Percentiles rank a stretch among this genome's conserved stretches.
These are phyloP conservation scores for Stictonetta naevosa DNA, from an alignment of 2,113 vertebrate genomes.

Conservation along the genomic window DNA sequence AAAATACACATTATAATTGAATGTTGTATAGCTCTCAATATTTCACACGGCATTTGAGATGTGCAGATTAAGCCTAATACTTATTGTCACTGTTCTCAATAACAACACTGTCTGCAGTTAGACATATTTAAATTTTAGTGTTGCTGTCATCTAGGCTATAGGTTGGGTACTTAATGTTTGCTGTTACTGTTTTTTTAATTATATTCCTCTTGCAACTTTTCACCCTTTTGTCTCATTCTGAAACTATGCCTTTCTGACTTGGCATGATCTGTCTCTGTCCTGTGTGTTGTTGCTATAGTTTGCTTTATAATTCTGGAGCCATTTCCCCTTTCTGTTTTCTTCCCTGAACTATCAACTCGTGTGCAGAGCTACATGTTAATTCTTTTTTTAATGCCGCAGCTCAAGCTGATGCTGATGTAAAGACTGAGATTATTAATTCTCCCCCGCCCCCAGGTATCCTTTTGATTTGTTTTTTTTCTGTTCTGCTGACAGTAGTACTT, in stretches of 20 bases:
- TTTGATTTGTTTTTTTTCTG: neutral
- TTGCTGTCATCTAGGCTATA: neutral
- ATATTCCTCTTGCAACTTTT: neutral
- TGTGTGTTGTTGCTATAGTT: neutral
- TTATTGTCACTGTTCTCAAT: neutral
- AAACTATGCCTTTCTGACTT: neutral
- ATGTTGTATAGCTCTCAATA: neutral
- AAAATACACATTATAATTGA: neutral
- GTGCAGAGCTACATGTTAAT: neutral
- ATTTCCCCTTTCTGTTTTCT: neutral
- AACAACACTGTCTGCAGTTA: neutral
- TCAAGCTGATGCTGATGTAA: neutral
- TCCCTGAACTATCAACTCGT: neutral
- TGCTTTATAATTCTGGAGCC: neutral
- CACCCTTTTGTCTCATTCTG: neutral
- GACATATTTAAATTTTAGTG: neutral
- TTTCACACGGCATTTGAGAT: neutral
- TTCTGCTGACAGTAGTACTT: neutral
- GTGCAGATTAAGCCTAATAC: neutral
- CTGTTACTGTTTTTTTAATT: neutral
- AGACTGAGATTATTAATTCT: neutral
- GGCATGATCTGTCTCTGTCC: neutral
- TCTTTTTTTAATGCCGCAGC: neutral
- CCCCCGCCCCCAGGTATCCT: rapidly evolving
- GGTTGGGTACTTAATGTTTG: neutral